Evolutionary conservation across 2,888 invertebrate species (phyloP), one percentile per base, ranked within the genome.

Genomic region (Dermolepida albohirtum): DNA sequence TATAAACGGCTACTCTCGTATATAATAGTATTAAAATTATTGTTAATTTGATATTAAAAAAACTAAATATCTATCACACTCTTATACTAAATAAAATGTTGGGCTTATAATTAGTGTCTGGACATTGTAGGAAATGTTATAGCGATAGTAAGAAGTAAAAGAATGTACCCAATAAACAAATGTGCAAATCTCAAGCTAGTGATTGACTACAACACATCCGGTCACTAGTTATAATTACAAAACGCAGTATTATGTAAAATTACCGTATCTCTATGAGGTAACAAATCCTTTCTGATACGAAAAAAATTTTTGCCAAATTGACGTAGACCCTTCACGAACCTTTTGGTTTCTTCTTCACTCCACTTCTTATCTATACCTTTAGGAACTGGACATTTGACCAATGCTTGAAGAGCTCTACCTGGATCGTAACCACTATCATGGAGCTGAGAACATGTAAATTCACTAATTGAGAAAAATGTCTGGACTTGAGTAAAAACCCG

Each of bases 221-320:
- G 8, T 34, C 34, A 34, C 10, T 34, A 34, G 10, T 34, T 34
- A 34, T 34, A 34, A 34, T 8, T 34, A 6, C 34, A 34, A 34
- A 34, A 8, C 34, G 6, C 10, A 5, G 12, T 7, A 10, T 12
- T 12, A 43, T 17, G n/a, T 16, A 22, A 67, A 82, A 86, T 87
- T 84, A 92, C 92, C 78, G 98, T 97, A 81, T 98, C 97, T 87
- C 97, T 96, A 83, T 97, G 96, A 66, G 98, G 96, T 76, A 99
- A 86, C 75, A 98, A 87, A 85, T 99, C 98, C 84, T 97, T 97
- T 77, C 93, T 89, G 79, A 99, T 99, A 80, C 96, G 92, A 85
- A 97, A 97, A 86, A 99, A 99, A 86, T 99, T 98, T 86, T 99
- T 99, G 77, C 99, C 99, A 86, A 97, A 97, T 83, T 97, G 97